Conservation (phyloP, 2,888 invertebrate species). For the Lissocephala sabroskyi region DNA sequence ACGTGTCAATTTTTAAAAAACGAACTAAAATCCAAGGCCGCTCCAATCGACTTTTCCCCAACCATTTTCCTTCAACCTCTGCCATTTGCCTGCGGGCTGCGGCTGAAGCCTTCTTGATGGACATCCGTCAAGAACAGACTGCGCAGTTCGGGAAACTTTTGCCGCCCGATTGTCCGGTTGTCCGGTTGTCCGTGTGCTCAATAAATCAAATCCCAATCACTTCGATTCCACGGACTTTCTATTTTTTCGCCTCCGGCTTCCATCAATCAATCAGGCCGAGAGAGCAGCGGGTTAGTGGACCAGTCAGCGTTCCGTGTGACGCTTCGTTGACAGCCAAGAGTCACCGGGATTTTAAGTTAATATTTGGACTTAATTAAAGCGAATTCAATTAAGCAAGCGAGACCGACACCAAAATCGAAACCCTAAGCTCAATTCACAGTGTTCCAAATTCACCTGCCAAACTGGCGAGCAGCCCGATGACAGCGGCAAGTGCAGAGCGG, state of each 20-base stretch:
- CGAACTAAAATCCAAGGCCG: no score
- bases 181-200: no score
- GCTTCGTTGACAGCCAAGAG: conserved; percentile 5
- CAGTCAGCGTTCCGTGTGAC: neutral
- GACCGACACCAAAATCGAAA: no score
- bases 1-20: no score
- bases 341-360: conserved; percentile 33
- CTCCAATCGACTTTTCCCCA: no score
- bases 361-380: conserved; percentile 50
- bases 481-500: neutral
- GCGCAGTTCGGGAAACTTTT: conserved; percentile 24
- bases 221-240: conserved; percentile 29
- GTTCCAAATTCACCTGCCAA: no score
- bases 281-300: conserved; percentile 9
- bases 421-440: no score
- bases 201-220: conserved; percentile 57
- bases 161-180: no score
- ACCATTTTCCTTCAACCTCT: no score
- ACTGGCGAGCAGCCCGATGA: neutral
- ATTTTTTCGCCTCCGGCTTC: conserved; percentile 12
- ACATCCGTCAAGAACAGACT: no score
- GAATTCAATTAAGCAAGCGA: conserved; percentile 42
- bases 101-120: neutral
- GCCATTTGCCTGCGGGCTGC: conserved; percentile 7
- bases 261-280: conserved; percentile 5